These are phyloP conservation scores for Hirtodrosophila histrioides DNA, from an alignment of 2,888 invertebrate species.

Conservation along the genomic window DNA sequence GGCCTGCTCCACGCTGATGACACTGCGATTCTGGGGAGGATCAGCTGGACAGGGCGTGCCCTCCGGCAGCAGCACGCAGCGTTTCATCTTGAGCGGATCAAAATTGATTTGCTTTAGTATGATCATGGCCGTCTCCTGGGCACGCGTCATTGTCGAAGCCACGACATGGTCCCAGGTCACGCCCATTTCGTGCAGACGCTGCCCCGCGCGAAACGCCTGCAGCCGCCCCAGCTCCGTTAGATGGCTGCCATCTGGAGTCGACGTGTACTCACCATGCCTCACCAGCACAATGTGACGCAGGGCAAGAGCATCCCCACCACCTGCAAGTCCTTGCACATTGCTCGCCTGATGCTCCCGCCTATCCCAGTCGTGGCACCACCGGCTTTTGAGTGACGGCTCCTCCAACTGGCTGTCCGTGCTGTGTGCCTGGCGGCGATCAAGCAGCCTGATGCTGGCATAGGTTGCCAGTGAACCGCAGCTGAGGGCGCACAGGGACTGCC, in stretches of 20 bases:
- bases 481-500: slow-evolving; percentile 45
- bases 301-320: slow-evolving; percentile 85
- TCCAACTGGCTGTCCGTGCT: background rate
- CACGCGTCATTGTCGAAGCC: slow-evolving; percentile 96
- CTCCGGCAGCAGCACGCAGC: slow-evolving; percentile 93
- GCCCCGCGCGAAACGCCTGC: slow-evolving; percentile 94
- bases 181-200: slow-evolving; percentile 90
- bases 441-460: slow-evolving; percentile 45
- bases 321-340: slow-evolving; percentile 85
- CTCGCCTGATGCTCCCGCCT: slow-evolving; percentile 89
- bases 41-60: slow-evolving; percentile 98
- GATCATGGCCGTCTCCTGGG: slow-evolving; percentile 94
- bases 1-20: slow-evolving; percentile 94
- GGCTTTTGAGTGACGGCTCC: slow-evolving; percentile 82
- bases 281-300: slow-evolving; percentile 93
- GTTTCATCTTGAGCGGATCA: slow-evolving; percentile 86
- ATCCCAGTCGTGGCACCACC: slow-evolving; percentile 96
- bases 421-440: slow-evolving; percentile 19
- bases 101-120: slow-evolving; percentile 90
- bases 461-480: slow-evolving; percentile 57
- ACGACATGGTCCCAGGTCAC: slow-evolving; percentile 92
- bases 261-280: slow-evolving; percentile 97
- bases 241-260: slow-evolving; percentile 89
- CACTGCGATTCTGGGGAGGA: slow-evolving; percentile 92
- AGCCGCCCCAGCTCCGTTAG: slow-evolving; percentile 92